A percentile compares a stretch with the other conserved stretches of the same genome.
These are phyloP conservation scores for rat (Rattus norvegicus) DNA, from an alignment of 2,113 vertebrate species.

Conservation along the genomic window GRCr8 NC_086028.1:104403001-104403500, in stretches of 20 bases:
- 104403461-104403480: not conserved
- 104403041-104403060: not conserved
- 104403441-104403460: not conserved
- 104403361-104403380: not conserved
- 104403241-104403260: not conserved
- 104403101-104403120: not conserved
- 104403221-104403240: not conserved
- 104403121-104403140: not conserved
- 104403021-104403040: fast-evolving
- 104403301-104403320: not conserved
- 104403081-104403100: not conserved
- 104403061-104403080: too few relatives aligned
- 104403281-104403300: not conserved
- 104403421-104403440: not conserved
- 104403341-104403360: not conserved
- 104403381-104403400: not conserved
- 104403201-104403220: too few relatives aligned
- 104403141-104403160: not conserved
- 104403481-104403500: not conserved
- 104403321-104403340: not conserved
- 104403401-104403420: not conserved
- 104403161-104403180: not conserved
- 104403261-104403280: not conserved
- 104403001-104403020: not conserved
- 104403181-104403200: fast-evolving